These are phyloP conservation scores for Meiosimyza platycephala DNA, from an alignment of 2,888 invertebrate species.

Conservation along the genomic window DNA sequence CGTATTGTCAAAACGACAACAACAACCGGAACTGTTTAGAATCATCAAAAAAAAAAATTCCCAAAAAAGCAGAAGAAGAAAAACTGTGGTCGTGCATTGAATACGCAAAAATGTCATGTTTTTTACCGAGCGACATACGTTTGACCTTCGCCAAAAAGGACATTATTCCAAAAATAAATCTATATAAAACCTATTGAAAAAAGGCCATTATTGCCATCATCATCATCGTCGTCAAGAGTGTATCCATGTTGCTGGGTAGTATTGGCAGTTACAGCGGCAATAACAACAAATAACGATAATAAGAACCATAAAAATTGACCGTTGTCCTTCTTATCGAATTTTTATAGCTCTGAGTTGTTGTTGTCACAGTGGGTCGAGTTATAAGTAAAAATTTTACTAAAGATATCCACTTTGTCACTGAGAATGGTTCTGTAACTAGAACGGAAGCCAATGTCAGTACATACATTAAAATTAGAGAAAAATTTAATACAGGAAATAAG, in stretches of 20 bases:
- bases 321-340: slow-evolving; percentile 42
- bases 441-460: too few species aligned
- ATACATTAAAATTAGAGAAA: too few species aligned
- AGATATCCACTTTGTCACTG: not conserved
- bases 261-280: slow-evolving; percentile 8
- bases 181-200: not conserved
- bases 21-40: slow-evolving; percentile 8
- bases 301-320: slow-evolving; percentile 47
- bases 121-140: not conserved
- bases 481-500: too few species aligned
- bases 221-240: slow-evolving; percentile 30
- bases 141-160: slow-evolving; percentile 5
- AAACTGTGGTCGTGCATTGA: slow-evolving; percentile 37
- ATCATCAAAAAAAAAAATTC: not conserved
- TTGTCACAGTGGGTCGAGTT: slow-evolving; percentile 35
- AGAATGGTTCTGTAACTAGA: too few species aligned
- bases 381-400: not conserved
- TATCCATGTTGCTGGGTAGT: slow-evolving; percentile 2
- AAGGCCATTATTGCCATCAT: slow-evolving; percentile 46
- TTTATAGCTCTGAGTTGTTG: not conserved
- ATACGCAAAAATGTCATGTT: slow-evolving; percentile 32
- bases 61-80: slow-evolving; percentile 13
- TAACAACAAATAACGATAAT: slow-evolving; percentile 36
- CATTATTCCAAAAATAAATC: not conserved
- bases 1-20: not conserved